Base-by-base conservation (phyloP, 53 echinoderm and acorn worm species). In the Antedon mediterranea region DNA sequence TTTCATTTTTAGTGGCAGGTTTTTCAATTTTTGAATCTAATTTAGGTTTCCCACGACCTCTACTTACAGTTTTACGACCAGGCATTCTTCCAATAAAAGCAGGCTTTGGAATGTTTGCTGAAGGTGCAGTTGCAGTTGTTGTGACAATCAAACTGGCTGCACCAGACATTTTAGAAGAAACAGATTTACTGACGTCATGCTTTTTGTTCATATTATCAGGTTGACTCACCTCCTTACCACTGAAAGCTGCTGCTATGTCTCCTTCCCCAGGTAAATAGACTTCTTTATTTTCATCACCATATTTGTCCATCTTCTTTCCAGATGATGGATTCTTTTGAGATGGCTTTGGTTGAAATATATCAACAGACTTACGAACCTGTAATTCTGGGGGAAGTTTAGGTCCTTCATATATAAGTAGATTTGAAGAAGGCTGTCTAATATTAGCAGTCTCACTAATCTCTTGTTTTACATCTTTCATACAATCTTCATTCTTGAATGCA, bases 211-310 rank as follows among this genome's bases (percentile, higher is more conserved):
- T 18, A 15, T 37, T 28, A 18, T 79, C 74, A 32, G 31, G 72
- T 4, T 74, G 30, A 26, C 72, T 74, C 9, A 43, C 29, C 4
- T 28, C 32, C 43, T 84, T 84, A 43, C 84, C 84, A 33, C 70
- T 72, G 32, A 84, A 84, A 5, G 84, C 84, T 78, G 78, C 72
- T 30, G 78, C 84, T 34, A 84, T 84, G 73, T 78, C 84, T 0
- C 57, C 57, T 26, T 57, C 57, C 9, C 57, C 57, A 15, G 57
- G 57, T 23, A 57, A 23, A 57, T 57, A 57, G 9, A 57, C 15
- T 2, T 18, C 57, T 57, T 57, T 6, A 57, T 26, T 57, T 18
- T 23, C 23, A 18, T 57, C 57, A 18, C 7, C 7, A 57, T 57
- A 57, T 23, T 26, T 41, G 5, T 41, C 41, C 13, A 13, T 5